Evolutionary conservation across 2,797 vertebrate species (phyloP).

Genomic region (Cuculus canorus): DNA sequence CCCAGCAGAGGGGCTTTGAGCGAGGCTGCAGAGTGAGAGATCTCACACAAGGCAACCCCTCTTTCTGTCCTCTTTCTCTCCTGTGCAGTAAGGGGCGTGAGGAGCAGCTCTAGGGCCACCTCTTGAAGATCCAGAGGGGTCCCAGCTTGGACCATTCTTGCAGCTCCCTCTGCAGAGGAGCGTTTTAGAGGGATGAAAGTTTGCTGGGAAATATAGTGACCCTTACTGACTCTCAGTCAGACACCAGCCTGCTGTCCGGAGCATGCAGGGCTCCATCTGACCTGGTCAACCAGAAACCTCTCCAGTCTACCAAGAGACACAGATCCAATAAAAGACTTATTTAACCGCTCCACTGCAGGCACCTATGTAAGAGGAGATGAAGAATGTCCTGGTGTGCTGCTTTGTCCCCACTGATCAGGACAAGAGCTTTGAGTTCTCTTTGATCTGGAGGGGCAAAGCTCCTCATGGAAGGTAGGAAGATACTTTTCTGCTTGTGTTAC

Average conservation of each 20-base stretch:
- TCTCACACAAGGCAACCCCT: background rate
- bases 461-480: background rate
- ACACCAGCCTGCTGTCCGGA: background rate
- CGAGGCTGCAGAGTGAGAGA: fast-evolving
- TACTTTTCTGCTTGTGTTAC: background rate
- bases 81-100: background rate
- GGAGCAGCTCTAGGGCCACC: background rate
- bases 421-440: background rate
- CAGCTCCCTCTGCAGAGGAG: background rate
- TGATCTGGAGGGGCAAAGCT: background rate
- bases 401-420: background rate
- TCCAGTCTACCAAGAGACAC: background rate
- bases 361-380: background rate
- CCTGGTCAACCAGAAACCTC: background rate
- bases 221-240: background rate
- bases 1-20: background rate
- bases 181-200: background rate
- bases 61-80: background rate
- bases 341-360: background rate
- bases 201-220: background rate
- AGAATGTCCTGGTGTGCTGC: background rate
- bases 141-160: background rate
- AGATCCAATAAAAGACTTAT: background rate
- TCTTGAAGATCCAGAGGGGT: background rate
- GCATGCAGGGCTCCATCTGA: background rate